Percentiles rank a stretch among this genome's conserved stretches.
Conservation (phyloP, 2,888 invertebrate species). For the Ephialtes manifestator region DNA sequence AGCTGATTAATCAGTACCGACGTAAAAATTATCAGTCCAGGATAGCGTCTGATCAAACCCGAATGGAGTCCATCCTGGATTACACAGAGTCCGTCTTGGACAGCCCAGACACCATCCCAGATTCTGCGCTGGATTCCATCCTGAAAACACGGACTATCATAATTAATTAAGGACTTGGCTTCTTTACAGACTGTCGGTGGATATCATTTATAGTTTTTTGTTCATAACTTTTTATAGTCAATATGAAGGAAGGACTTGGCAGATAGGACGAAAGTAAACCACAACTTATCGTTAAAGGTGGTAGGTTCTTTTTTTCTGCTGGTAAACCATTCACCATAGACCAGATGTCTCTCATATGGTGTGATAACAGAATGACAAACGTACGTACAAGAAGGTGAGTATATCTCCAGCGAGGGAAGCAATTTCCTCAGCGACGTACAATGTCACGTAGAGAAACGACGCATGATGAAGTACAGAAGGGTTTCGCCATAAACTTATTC, state of each 20-base stretch:
- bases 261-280: not conserved
- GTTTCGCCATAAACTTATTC: slow-evolving; percentile 30
- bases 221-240: not conserved
- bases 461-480: not conserved
- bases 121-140: too few species aligned
- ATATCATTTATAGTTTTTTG: not conserved
- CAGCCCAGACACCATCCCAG: too few species aligned
- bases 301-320: not conserved
- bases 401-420: not conserved
- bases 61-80: too few species aligned
- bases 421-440: not conserved
- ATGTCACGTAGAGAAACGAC: slow-evolving; percentile 16
- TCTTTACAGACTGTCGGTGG: not conserved
- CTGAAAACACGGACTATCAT: not conserved
- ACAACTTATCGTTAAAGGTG: not conserved
- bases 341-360: not conserved
- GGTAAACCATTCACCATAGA: not conserved
- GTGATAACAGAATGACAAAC: slow-evolving; percentile 1
- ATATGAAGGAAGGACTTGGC: not conserved
- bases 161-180: not conserved
- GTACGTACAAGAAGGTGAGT: not conserved
- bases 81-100: too few species aligned
- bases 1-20: not conserved
- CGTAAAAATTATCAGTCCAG: too few species aligned
- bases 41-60: too few species aligned